A percentile compares a stretch with the other conserved stretches of the same genome.
phyloP scores from a whole-genome alignment of 2,888 invertebrate genomes.

The Cosmorhoe ocellata region DNA sequence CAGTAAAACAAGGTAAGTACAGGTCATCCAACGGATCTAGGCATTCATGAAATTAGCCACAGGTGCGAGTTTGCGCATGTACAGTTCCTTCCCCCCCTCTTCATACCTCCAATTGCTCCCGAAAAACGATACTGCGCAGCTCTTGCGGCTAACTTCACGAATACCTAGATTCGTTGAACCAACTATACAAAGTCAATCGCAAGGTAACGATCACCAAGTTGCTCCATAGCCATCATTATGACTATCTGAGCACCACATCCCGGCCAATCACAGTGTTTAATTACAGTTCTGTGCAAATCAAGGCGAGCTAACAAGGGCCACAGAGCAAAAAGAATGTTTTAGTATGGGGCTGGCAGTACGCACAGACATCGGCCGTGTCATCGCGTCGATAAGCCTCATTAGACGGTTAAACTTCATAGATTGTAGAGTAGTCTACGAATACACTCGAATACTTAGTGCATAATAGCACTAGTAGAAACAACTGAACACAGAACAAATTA shows the following conservation, averaged over 20 bases:
- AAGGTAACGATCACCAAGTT: constrained; percentile 4
- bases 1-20: no score
- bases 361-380: constrained; percentile 72
- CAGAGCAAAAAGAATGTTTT: constrained; percentile 11
- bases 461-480: neutral
- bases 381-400: constrained; percentile 76
- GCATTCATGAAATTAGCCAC: no score
- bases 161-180: no score
- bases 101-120: no score
- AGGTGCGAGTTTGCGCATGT: no score
- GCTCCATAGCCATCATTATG: constrained; percentile 17
- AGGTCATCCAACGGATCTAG: no score
- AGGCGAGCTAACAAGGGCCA: constrained; percentile 48
- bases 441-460: constrained; percentile 34
- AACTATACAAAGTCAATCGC: no score
- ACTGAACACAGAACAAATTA: no score
- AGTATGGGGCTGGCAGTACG: constrained; percentile 39
- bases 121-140: no score
- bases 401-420: constrained; percentile 66
- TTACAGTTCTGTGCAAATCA: constrained; percentile 35
- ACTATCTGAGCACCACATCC: constrained; percentile 21
- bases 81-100: no score
- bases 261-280: constrained; percentile 28
- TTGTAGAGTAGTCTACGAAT: constrained; percentile 32
- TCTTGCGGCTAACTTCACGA: no score